These are phyloP conservation scores for Eira barbara DNA, from an alignment of 2,113 vertebrate species.

Conservation along the genomic window DNA sequence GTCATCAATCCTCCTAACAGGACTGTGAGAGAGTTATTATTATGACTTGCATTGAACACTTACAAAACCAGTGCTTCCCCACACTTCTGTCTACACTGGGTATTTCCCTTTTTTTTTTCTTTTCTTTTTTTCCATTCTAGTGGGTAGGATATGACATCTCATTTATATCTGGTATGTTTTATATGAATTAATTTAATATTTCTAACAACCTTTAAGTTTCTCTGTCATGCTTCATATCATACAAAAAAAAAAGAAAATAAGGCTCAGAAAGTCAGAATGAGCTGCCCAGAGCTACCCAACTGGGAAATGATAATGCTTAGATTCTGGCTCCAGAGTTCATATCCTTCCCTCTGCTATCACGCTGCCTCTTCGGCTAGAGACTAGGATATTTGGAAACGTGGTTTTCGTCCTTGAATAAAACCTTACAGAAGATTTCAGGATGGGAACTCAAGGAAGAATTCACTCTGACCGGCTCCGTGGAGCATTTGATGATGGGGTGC, in stretches of 20 bases:
- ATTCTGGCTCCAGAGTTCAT: background rate
- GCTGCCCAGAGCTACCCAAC: too few relatives aligned
- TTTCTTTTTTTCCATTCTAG: background rate
- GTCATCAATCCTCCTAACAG: background rate
- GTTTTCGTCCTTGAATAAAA: constrained; percentile 13
- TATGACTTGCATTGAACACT: background rate
- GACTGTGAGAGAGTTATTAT: background rate
- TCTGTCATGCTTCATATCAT: background rate
- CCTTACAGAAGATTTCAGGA: background rate
- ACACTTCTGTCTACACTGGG: background rate
- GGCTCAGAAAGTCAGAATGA: background rate
- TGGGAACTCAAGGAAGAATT: background rate
- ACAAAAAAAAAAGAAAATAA: background rate
- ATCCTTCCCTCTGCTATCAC: background rate
- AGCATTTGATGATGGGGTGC: background rate
- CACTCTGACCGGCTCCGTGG: background rate
- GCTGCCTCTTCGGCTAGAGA: background rate
- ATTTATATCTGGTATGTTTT: background rate
- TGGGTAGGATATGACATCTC: background rate
- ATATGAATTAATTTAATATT: background rate
- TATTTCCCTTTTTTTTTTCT: background rate
- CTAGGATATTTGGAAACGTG: background rate
- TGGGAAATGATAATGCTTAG: background rate
- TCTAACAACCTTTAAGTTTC: background rate
- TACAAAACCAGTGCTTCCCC: background rate